Evolutionary conservation across 2,113 vertebrate species (phyloP).

Genomic region (Sinocyclocheilus rhinocerous): DNA sequence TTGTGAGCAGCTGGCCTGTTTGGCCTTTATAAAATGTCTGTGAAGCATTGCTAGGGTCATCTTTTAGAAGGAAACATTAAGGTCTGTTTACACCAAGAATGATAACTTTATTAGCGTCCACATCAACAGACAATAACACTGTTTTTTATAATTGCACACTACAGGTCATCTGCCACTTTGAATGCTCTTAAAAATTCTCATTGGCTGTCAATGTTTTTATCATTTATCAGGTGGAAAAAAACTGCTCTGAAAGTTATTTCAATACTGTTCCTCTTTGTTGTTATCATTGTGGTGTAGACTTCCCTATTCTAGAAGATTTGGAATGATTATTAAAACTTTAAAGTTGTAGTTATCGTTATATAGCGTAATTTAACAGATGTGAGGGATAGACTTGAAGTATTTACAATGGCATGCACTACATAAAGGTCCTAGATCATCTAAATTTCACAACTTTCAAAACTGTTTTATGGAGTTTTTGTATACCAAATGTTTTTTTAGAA

Average conservation of each 20-base stretch:
- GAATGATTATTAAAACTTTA: background rate
- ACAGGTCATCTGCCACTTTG: background rate
- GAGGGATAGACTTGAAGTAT: too few species aligned
- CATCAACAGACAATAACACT: background rate
- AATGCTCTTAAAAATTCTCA: background rate
- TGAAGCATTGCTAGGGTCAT: background rate
- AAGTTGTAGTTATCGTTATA: background rate
- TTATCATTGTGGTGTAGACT: background rate
- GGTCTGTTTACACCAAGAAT: background rate
- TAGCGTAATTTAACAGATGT: too few species aligned
- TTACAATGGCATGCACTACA: too few species aligned
- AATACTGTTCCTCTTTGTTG: background rate
- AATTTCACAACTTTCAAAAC: too few species aligned
- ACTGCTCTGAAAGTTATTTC: too few species aligned
- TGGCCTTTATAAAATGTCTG: background rate
- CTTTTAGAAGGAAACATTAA: background rate
- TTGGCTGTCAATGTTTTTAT: background rate
- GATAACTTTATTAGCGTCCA: background rate
- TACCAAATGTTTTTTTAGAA: too few species aligned
- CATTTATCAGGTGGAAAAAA: background rate
- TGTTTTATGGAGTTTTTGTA: too few species aligned
- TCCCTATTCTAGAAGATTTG: background rate
- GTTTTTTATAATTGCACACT: background rate
- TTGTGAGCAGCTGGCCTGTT: constrained; percentile 52
- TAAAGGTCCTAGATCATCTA: too few species aligned